These are phyloP conservation scores for Ctenoplectra terminalis DNA, from an alignment of 1,140 invertebrate genomes.

Conservation along the genomic window DNA sequence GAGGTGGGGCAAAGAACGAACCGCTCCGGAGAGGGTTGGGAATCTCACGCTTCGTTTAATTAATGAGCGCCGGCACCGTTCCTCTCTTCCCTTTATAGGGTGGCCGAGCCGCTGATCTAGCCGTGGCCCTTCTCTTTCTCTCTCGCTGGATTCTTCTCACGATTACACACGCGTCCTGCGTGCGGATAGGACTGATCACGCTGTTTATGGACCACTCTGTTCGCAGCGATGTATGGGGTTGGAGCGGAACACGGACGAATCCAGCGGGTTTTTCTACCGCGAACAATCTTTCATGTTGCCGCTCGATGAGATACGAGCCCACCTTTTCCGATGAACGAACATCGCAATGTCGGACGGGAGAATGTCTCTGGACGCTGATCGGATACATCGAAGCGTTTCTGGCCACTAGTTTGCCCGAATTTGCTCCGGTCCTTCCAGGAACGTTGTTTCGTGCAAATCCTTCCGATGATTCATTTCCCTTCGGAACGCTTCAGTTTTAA, in stretches of 20 bases:
- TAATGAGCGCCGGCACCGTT: constrained; percentile 75
- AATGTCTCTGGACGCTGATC: constrained; percentile 4
- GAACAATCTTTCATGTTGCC: constrained; percentile 70
- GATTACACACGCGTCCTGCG: constrained; percentile 43
- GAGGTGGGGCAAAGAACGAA: constrained; percentile 31
- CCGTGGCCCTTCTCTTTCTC: not conserved
- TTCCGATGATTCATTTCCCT: not conserved
- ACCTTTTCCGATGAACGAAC: constrained; percentile 51
- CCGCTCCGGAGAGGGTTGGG: constrained; percentile 61
- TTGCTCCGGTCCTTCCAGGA: not conserved
- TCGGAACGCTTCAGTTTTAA: not conserved
- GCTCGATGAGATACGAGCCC: constrained; percentile 50
- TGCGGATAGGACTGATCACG: constrained; percentile 35
- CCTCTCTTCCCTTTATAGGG: constrained; percentile 60
- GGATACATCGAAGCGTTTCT: constrained; percentile 45
- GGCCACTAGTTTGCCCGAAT: not conserved
- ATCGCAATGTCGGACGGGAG: constrained; percentile 36
- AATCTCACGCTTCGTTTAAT: constrained; percentile 80
- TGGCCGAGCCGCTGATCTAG: constrained; percentile 47
- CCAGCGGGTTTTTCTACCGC: constrained; percentile 45
- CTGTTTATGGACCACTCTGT: constrained; percentile 59
- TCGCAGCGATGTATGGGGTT: constrained; percentile 38
- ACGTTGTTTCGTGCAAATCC: not conserved
- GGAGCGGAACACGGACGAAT: constrained; percentile 47
- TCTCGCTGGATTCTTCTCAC: constrained; percentile 38